Evolutionary conservation across 2,113 vertebrate species (phyloP), one percentile per base, ranked within the genome.

Genomic region (Etheostoma cragini): DNA sequence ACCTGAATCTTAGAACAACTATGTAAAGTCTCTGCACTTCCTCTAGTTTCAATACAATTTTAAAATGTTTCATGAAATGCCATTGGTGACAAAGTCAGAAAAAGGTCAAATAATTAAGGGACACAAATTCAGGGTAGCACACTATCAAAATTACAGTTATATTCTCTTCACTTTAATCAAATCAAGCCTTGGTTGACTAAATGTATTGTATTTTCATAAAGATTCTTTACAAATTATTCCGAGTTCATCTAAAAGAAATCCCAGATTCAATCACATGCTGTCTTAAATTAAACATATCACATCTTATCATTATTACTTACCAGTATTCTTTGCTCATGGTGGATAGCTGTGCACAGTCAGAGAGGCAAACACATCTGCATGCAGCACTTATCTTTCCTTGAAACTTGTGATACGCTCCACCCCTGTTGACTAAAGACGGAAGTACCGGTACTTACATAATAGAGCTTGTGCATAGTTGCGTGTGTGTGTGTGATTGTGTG

Each of bases 371-470:
- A 1, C 30, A 12, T 73, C 24, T 50, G n/a, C 19, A 46, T 4
- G 5, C 10, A n/a, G 0, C 6, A 14, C 78, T 65, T 79, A 22
- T 58, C 13, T 72, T 81, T 74, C 54, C 21, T 21, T 69, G 42
- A 64, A 78, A 66, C 65, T 1, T 0, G 0, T 76, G 45, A 70
- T 21, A 60, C 38, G 72, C 80, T 63, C 88, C 87, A 76, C 91
- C 90, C 80, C 8, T 6, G 6, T 38, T 22, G 58, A 35, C 72
- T 19, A 7, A 45, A 33, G 14, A 30, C 30, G 30, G 30, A 30
- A 30, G 30, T 30, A 30, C 8, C 0, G 1, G 16, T 3, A 0
- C 58, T 83, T 76, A 54, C 66, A 35, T 81, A 81, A 89, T 26
- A 56, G 49, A 63, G 24, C 14, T 12, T 50, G n/a, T 30, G 45